Evolutionary conservation across 2,797 vertebrate genomes (phyloP), one percentile per base, ranked within the genome.

Genomic region (Synanceia verrucosa): DNA sequence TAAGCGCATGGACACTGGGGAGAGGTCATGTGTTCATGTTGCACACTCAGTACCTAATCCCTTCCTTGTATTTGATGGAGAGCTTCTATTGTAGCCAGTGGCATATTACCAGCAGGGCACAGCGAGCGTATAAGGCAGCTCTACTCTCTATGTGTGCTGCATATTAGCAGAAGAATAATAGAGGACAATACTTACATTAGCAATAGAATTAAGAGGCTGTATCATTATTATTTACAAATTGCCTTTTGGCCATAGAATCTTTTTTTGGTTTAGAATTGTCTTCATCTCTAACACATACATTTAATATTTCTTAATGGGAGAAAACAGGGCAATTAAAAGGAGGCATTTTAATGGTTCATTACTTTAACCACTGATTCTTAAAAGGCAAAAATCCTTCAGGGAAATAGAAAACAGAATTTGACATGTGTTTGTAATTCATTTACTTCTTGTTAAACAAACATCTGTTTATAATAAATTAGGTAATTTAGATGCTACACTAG

Each of bases 11-110:
- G 44, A 53, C 37, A 36, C 19, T 26, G 37, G n/a, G 36, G 44
- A 73, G 73, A 81, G 60, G 61, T 65, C 36, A 65, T 33, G 37
- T 66, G 46, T 52, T 52, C 18, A 26, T 63, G 60, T 36, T 36
- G 36, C 56, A 64, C 36, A 26, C 29, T 26, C 50, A 37, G 44
- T 13, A 57, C 36, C 61, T 74, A 39, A 66, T 65, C 14, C 67
- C 63, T 36, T 36, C 10, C 16, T 47, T 23, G 14, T 7, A 29
- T 57, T 58, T 3, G 18, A 66, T 14, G 31, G 36, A 34, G 23
- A 65, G 43, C 46, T 44, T 76, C 23, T 46, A 64, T n/a, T 21
- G 19, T 19, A 77, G 26, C n/a, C 24, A 26, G 21, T 55, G 39
- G 51, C 46, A 62, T 29, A 37, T 71, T n/a, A n/a, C n/a, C n/a